These are phyloP conservation scores for Pristionchus exspectatus DNA, from an alignment of 2,888 invertebrate genomes.

Conservation along the genomic window DNA sequence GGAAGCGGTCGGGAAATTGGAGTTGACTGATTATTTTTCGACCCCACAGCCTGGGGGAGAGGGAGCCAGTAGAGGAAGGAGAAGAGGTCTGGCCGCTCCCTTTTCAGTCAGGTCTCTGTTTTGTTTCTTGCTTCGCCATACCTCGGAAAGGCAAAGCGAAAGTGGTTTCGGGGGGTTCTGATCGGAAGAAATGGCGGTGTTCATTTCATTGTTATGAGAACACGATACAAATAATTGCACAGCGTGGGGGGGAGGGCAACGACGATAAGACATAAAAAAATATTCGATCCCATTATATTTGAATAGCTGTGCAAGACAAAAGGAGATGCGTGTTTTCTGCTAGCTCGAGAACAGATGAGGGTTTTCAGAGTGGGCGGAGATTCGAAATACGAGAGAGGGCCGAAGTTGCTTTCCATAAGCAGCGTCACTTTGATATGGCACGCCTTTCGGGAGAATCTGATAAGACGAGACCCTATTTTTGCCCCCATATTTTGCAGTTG, in stretches of 20 bases:
- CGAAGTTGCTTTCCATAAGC: background rate
- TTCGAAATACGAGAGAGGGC: background rate
- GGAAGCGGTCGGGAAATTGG: conserved; percentile 42
- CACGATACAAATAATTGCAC: background rate
- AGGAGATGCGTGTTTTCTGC: background rate
- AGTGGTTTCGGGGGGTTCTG: conserved; percentile 41
- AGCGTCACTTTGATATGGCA: conserved; percentile 20
- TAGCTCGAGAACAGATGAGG: background rate
- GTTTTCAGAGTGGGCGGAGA: conserved; percentile 23
- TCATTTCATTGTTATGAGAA: background rate
- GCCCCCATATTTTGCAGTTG: conserved; percentile 14
- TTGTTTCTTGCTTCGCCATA: background rate
- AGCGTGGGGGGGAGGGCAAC: background rate
- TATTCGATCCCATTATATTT: background rate
- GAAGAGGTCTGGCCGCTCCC: background rate
- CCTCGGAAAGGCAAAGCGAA: conserved; percentile 9
- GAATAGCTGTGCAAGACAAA: background rate
- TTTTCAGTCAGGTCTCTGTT: conserved; percentile 5
- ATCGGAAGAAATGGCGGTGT: background rate
- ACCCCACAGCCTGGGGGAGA: conserved; percentile 21
- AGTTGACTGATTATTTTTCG: conserved; percentile 51
- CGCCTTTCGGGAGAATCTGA: background rate
- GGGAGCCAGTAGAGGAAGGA: too few species aligned
- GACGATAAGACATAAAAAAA: background rate
- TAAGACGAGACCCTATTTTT: background rate